These are phyloP conservation scores for Hiodon alosoides DNA, from an alignment of 2,113 vertebrate genomes.

Conservation along the genomic window DNA sequence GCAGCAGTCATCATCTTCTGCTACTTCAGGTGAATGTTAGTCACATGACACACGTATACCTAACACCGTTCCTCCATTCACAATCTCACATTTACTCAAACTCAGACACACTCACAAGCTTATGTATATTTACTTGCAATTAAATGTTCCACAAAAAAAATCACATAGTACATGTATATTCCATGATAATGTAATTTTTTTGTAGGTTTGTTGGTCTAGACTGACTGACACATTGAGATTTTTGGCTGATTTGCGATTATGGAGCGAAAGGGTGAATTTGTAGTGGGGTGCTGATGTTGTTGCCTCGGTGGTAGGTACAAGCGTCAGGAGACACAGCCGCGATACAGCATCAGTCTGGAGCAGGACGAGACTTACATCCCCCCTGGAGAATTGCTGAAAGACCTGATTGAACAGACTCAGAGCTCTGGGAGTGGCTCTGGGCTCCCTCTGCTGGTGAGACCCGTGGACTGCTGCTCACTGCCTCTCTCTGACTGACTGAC, in stretches of 20 bases:
- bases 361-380: constrained; percentile 90
- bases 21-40: constrained; percentile 81
- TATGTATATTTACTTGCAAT: too few species aligned
- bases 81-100: neutral
- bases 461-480: constrained; percentile 24
- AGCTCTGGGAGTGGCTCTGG: constrained; percentile 95
- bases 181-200: too few species aligned
- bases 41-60: neutral
- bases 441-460: constrained; percentile 94
- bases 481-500: constrained; percentile 16
- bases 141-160: too few species aligned
- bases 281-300: neutral
- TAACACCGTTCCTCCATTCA: neutral
- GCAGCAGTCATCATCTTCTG: constrained; percentile 80
- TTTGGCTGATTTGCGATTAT: too few species aligned
- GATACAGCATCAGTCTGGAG: constrained; percentile 86
- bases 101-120: neutral
- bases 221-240: too few species aligned
- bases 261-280: neutral
- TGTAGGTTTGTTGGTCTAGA: too few species aligned
- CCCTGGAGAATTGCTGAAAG: constrained; percentile 85
- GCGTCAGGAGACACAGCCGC: constrained; percentile 78
- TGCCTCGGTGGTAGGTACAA: constrained; percentile 66
- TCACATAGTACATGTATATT: too few species aligned
- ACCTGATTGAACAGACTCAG: constrained; percentile 91